A percentile compares a stretch with the other conserved stretches of the same genome.
These are phyloP conservation scores for Chaenocephalus aceratus DNA, from an alignment of 2,113 vertebrate genomes.

Conservation along the genomic window DNA sequence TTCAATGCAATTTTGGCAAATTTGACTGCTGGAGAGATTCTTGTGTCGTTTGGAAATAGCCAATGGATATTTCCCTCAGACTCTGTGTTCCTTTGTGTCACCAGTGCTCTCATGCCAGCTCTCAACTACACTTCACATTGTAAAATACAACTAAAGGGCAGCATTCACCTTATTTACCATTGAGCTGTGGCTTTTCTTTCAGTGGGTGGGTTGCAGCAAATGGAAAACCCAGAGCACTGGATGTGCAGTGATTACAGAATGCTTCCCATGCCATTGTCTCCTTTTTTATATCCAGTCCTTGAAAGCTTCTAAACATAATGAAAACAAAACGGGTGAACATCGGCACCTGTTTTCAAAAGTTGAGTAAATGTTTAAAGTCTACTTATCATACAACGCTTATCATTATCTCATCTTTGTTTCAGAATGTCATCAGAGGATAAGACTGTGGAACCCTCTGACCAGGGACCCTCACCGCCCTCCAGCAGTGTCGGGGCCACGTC, in stretches of 20 bases:
- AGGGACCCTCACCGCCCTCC: slow-evolving; percentile 88
- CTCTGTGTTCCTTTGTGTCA: slow-evolving; percentile 1
- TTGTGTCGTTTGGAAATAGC: not conserved
- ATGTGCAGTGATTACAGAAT: slow-evolving; percentile 9
- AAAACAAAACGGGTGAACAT: slow-evolving; percentile 4
- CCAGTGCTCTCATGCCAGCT: not conserved
- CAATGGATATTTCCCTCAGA: not conserved
- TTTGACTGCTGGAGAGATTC: not conserved
- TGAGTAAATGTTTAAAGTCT: not conserved
- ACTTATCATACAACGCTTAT: not conserved
- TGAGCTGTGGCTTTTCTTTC: slow-evolving; percentile 33
- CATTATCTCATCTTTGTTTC: not conserved
- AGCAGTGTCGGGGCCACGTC: slow-evolving; percentile 89
- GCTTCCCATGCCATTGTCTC: not conserved
- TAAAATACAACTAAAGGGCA: slow-evolving; percentile 3
- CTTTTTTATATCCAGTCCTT: not conserved
- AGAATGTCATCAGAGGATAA: slow-evolving; percentile 99
- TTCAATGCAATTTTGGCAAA: not conserved
- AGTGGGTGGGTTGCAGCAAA: slow-evolving; percentile 37
- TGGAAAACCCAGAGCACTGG: slow-evolving; percentile 26
- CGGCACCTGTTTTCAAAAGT: not conserved
- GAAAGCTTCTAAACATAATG: not conserved
- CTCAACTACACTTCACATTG: slow-evolving; percentile 5
- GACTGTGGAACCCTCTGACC: slow-evolving; percentile 91
- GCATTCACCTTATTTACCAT: slow-evolving; percentile 34